phyloP scores from a whole-genome alignment of 2,113 vertebrate species.

The Empidonax alnorum region DNA sequence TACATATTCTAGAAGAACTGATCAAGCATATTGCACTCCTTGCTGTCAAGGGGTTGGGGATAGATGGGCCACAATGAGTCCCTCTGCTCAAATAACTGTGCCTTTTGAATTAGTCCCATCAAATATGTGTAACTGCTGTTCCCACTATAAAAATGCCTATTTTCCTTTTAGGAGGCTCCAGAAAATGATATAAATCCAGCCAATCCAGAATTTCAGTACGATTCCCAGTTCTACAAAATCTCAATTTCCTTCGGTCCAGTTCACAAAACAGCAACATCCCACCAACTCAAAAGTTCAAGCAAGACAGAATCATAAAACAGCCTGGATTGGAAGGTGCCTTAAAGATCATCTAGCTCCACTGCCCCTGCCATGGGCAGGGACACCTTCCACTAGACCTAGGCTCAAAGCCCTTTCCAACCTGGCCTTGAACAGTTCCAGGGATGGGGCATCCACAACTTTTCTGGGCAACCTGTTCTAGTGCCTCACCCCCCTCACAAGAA shows the following conservation, averaged over 20 bases:
- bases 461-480: background rate
- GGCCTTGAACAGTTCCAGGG: background rate
- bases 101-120: background rate
- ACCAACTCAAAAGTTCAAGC: background rate
- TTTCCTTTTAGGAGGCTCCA: background rate
- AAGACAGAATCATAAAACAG: background rate
- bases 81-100: background rate
- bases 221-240: background rate
- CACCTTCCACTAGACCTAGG: background rate
- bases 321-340: background rate
- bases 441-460: background rate
- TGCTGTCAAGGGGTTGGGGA: background rate
- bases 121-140: background rate
- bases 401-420: background rate
- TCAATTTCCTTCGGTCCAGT: background rate
- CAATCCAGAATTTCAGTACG: background rate
- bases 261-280: background rate
- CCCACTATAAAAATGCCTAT: background rate
- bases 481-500: background rate
- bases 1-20: background rate
- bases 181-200: background rate
- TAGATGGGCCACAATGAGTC: fast-evolving
- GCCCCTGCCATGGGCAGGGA: too few species aligned
- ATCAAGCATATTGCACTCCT: background rate
- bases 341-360: background rate